Percentiles rank a stretch among this genome's conserved stretches.
Conservation (phyloP, 2,888 invertebrate genomes). For the Chalcosyrphus nemorum region DNA sequence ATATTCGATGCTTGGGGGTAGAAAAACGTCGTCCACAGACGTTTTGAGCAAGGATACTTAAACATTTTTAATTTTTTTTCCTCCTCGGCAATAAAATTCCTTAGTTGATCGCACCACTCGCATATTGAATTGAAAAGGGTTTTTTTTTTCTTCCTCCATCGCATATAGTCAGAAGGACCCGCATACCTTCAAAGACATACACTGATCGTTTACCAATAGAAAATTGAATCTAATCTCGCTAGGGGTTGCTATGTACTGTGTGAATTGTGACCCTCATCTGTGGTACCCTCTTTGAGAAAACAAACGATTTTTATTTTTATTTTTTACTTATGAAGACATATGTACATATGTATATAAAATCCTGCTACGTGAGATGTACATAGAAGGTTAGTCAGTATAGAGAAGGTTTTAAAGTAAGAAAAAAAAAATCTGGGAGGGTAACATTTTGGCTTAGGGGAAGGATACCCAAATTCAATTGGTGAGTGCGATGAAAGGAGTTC, state of each 20-base stretch:
- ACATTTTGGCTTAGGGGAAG: neutral
- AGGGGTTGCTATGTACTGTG: conserved; percentile 44
- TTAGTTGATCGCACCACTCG: conserved; percentile 6
- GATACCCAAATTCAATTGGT: conserved; percentile 52
- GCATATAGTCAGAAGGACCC: conserved; percentile 16
- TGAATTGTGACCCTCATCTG: conserved; percentile 48
- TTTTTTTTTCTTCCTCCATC: conserved; percentile 17
- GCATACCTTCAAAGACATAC: conserved; percentile 12
- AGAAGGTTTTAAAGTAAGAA: neutral
- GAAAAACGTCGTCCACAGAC: conserved; percentile 40
- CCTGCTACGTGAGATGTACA: conserved; percentile 18
- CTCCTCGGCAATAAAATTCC: conserved; percentile 19
- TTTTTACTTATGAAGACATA: neutral
- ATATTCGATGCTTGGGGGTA: conserved; percentile 39
- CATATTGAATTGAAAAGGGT: conserved; percentile 36
- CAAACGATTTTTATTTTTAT: neutral
- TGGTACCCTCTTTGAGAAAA: neutral
- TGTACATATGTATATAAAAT: neutral
- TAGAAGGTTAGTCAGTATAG: too few relatives aligned
- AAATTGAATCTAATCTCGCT: conserved; percentile 20
- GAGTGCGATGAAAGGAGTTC: neutral
- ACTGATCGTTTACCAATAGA: conserved; percentile 56
- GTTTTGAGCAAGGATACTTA: conserved; percentile 16
- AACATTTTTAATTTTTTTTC: conserved; percentile 13
- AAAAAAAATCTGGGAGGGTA: conserved; percentile 63